phyloP scores from a whole-genome alignment of 2,888 invertebrate species.

The Oscheius sp. region DNA sequence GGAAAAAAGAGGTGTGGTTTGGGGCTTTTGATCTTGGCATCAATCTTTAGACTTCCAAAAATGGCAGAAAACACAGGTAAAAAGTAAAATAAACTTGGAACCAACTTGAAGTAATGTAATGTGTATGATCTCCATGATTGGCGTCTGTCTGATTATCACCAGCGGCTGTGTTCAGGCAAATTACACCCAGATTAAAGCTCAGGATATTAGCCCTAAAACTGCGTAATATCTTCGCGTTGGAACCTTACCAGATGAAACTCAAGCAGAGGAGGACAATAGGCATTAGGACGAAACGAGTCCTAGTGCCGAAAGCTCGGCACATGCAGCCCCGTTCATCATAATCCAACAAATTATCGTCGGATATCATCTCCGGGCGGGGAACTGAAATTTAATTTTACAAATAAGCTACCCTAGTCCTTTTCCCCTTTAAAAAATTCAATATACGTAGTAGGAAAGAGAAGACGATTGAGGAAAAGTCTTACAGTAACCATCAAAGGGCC shows the following conservation, averaged over 20 bases:
- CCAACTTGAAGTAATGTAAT: neutral
- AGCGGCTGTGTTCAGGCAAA: constrained; percentile 17
- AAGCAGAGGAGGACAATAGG: constrained; percentile 20
- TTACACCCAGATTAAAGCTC: constrained; percentile 19
- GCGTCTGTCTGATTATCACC: neutral
- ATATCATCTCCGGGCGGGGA: neutral
- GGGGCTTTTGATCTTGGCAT: too few species aligned
- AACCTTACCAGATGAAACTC: constrained; percentile 18
- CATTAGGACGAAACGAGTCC: constrained; percentile 28
- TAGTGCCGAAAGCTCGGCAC: constrained; percentile 9
- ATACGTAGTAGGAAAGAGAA: neutral
- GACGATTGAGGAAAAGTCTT: neutral
- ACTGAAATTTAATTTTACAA: constrained; percentile 17
- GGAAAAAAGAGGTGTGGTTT: too few species aligned
- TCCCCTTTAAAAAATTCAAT: neutral
- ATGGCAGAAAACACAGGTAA: too few species aligned
- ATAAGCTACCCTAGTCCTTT: neutral
- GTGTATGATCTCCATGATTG: constrained; percentile 12
- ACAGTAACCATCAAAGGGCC: too few species aligned
- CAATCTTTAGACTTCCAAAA: too few species aligned
- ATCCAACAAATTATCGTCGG: constrained; percentile 3
- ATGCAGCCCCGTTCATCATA: constrained; percentile 5
- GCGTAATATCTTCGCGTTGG: neutral
- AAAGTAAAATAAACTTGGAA: neutral
- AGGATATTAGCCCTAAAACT: constrained; percentile 24